phyloP scores from a whole-genome alignment of 2,888 invertebrate species.

The Eledona agricola region DNA sequence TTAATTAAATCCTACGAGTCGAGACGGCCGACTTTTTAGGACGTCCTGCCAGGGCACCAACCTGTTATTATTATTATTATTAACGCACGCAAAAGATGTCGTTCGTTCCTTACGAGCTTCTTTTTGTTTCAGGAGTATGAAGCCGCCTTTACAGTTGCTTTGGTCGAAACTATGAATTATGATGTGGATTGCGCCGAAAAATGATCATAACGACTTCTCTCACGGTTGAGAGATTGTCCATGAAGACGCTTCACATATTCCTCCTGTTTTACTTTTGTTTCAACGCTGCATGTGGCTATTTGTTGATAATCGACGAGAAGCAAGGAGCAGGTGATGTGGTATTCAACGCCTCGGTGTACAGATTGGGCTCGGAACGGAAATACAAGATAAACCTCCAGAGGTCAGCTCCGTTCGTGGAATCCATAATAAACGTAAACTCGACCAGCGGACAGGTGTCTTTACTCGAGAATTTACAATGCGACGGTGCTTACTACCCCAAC shows the following conservation, averaged over 20 bases:
- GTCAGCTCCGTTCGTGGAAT: conserved; percentile 84
- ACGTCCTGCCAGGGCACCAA: conserved; percentile 6
- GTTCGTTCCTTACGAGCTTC: not conserved
- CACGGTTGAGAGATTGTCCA: conserved; percentile 48
- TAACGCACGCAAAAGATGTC: not conserved
- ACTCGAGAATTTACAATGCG: conserved; percentile 76
- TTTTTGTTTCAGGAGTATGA: conserved; percentile 34
- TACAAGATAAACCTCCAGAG: conserved; percentile 83
- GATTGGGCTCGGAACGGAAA: conserved; percentile 79
- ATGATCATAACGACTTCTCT: conserved; percentile 50
- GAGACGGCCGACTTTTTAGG: conserved; percentile 12
- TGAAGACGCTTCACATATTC: conserved; percentile 35
- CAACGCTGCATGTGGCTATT: conserved; percentile 48
- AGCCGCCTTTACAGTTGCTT: conserved; percentile 37
- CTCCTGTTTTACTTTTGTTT: conserved; percentile 44
- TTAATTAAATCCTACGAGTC: conserved; percentile 26
- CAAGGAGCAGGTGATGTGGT: conserved; percentile 72
- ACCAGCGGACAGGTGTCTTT: conserved; percentile 80
- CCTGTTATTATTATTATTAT: not conserved
- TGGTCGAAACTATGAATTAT: conserved; percentile 32
- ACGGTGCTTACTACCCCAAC: conserved; percentile 83
- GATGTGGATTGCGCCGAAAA: conserved; percentile 46
- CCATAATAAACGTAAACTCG: conserved; percentile 78
- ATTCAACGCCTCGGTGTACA: conserved; percentile 83
- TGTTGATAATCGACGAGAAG: conserved; percentile 58